Percentiles rank a stretch among this genome's conserved stretches.
These are phyloP conservation scores for Hyperopisus bebe DNA, from an alignment of 2,113 vertebrate species.

Conservation along the genomic window DNA sequence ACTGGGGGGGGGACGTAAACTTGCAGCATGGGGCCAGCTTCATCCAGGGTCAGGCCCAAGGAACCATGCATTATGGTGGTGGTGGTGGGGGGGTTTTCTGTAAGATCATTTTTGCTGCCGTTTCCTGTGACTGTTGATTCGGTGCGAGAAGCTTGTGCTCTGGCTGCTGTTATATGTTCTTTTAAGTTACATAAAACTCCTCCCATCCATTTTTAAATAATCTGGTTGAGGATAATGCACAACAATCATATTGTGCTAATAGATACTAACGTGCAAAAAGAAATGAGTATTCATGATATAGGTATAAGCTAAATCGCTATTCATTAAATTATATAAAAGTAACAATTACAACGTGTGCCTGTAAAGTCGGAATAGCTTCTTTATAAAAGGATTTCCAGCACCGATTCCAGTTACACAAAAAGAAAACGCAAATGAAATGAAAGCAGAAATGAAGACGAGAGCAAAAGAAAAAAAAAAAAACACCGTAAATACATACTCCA, in stretches of 20 bases:
- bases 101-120: constrained; percentile 16
- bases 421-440: not conserved
- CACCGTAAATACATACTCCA: not conserved
- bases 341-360: not conserved
- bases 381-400: not conserved
- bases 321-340: not conserved
- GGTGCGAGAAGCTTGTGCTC: not conserved
- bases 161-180: not conserved
- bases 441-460: not conserved
- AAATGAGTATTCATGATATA: not conserved
- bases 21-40: constrained; percentile 12
- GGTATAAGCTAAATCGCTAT: not conserved
- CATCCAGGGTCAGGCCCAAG: constrained; percentile 46
- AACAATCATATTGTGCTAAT: not conserved
- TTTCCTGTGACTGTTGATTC: not conserved
- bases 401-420: not conserved
- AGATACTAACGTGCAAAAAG: not conserved
- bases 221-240: not conserved
- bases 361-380: not conserved
- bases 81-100: constrained; percentile 38
- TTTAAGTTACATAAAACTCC: not conserved
- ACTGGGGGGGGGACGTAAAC: not conserved
- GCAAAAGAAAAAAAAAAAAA: not conserved
- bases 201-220: not conserved
- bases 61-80: constrained; percentile 34